These are phyloP conservation scores for human (Homo sapiens) DNA, from an alignment of 2,113 vertebrate species.

Conservation along the genomic window DNA sequence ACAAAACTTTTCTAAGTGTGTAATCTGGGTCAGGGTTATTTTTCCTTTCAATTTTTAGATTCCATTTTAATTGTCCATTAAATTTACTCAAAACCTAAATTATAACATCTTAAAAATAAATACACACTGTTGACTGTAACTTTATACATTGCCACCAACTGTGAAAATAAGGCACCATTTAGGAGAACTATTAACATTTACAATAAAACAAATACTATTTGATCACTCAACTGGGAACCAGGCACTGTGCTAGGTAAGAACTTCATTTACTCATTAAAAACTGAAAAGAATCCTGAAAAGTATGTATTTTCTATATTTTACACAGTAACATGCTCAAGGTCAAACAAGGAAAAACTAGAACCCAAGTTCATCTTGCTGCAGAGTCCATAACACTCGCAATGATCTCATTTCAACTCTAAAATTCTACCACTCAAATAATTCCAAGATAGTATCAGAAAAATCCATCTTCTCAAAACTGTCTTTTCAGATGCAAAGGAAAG, in stretches of 20 bases:
- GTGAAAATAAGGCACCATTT: not conserved
- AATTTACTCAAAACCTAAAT: slow-evolving; percentile 34
- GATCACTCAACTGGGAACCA: not conserved
- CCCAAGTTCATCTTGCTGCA: not conserved
- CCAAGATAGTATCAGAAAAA: not conserved
- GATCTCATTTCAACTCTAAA: not conserved
- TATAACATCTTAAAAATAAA: slow-evolving; percentile 9
- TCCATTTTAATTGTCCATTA: not conserved
- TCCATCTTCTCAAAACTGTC: not conserved
- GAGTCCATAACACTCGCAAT: not conserved
- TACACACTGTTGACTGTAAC: not conserved
- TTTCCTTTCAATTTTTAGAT: slow-evolving; percentile 28
- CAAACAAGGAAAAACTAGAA: not conserved
- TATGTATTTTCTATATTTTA: not conserved
- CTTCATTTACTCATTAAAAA: not conserved
- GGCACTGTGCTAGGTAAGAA: not conserved
- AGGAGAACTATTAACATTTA: slow-evolving; percentile 21
- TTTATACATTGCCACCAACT: not conserved
- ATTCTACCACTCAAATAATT: not conserved
- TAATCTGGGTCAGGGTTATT: not conserved
- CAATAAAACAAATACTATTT: not conserved
- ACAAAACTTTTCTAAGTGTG: not conserved
- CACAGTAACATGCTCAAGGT: not conserved
- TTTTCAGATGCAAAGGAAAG: not conserved
- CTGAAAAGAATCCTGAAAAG: not conserved